Evolutionary conservation across 2,888 invertebrate genomes (phyloP).

Genomic region (Rotaria sp.): DNA sequence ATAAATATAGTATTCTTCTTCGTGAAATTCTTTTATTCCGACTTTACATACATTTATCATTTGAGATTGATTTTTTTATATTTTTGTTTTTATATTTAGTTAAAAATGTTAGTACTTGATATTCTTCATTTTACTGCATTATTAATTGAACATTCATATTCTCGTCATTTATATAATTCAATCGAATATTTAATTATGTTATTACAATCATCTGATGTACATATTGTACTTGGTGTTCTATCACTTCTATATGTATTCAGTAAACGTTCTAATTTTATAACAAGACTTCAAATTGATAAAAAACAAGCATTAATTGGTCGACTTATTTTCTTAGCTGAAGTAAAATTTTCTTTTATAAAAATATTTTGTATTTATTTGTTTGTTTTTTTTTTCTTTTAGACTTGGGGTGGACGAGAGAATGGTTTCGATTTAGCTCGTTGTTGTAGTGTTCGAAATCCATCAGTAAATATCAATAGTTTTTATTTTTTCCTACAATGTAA

Average conservation of each 20-base stretch:
- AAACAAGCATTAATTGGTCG: slow-evolving; percentile 65
- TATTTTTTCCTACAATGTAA: too few relatives aligned
- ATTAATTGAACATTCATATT: slow-evolving; percentile 77
- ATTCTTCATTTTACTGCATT: slow-evolving; percentile 74
- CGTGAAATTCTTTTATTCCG: too few relatives aligned
- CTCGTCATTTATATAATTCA: slow-evolving; percentile 68
- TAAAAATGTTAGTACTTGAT: slow-evolving; percentile 67
- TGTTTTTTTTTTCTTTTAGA: slow-evolving; percentile 56
- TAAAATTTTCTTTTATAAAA: slow-evolving; percentile 50
- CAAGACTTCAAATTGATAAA: slow-evolving; percentile 67
- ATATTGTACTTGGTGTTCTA: slow-evolving; percentile 72
- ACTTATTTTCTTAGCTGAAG: slow-evolving; percentile 72
- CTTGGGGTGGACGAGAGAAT: slow-evolving; percentile 78
- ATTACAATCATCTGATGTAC: slow-evolving; percentile 66
- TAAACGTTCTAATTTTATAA: slow-evolving; percentile 76
- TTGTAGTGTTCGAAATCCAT: slow-evolving; percentile 55
- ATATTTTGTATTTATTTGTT: too few relatives aligned
- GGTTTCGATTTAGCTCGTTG: slow-evolving; percentile 76
- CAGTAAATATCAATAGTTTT: slow-evolving; percentile 11
- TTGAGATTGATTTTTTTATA: background rate
- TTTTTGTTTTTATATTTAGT: slow-evolving; percentile 53
- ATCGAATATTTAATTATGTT: slow-evolving; percentile 74
- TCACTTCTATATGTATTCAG: slow-evolving; percentile 80
- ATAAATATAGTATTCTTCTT: too few relatives aligned
- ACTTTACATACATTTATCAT: too few relatives aligned